Evolutionary conservation across 2,888 invertebrate genomes (phyloP).

Genomic region (Terebella lapidaria): DNA sequence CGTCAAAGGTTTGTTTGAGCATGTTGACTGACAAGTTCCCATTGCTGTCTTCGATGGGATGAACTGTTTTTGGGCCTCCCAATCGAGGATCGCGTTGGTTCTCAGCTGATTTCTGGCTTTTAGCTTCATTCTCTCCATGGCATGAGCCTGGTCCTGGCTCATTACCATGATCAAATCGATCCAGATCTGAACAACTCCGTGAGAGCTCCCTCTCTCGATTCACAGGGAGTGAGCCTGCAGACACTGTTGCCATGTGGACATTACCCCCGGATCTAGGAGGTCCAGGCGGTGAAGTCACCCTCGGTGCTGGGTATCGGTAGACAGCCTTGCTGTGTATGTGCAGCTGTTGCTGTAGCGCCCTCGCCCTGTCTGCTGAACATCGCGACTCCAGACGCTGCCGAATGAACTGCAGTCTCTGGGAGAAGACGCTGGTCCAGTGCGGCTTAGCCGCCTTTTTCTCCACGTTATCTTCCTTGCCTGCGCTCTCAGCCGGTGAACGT

Average conservation of each 20-base stretch:
- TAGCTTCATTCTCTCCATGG: neutral
- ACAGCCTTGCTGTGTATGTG: neutral
- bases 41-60: no score
- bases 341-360: neutral
- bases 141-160: no score
- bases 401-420: neutral
- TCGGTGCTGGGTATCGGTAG: neutral
- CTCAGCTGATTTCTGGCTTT: no score
- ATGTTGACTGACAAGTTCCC: no score
- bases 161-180: no score
- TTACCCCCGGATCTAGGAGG: neutral
- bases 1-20: no score
- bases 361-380: neutral
- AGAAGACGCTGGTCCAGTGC: slow-evolving; percentile 1
- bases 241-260: neutral
- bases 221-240: neutral
- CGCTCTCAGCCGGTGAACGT: neutral
- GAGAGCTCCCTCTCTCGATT: neutral
- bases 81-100: no score
- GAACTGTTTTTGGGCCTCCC: no score
- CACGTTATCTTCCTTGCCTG: neutral
- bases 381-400: neutral
- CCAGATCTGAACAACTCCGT: neutral
- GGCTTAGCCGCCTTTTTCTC: slow-evolving; percentile 1
- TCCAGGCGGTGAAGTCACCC: neutral